phyloP scores from a whole-genome alignment of 2,113 vertebrate species.

The Muntiacus reevesi region DNA sequence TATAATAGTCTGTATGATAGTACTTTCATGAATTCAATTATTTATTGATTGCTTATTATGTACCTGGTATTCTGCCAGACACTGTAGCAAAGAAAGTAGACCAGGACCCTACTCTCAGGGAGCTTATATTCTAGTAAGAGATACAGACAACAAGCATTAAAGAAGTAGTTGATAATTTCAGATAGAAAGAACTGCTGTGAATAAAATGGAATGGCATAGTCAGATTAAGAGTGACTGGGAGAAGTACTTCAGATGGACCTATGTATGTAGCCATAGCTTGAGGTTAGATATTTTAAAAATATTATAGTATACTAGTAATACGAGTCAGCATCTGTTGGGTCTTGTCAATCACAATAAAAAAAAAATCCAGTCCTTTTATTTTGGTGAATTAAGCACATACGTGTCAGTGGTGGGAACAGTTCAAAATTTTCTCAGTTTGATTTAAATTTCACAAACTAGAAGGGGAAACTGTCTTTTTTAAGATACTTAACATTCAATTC shows the following conservation, averaged over 20 bases:
- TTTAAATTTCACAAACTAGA: background rate
- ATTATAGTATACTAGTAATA: background rate
- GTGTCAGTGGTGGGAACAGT: background rate
- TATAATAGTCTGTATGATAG: background rate
- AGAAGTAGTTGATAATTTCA: background rate
- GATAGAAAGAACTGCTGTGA: background rate
- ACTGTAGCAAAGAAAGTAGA: background rate
- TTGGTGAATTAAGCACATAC: background rate
- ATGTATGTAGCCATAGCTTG: background rate
- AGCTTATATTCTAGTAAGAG: constrained; percentile 12
- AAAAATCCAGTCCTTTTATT: background rate
- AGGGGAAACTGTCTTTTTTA: background rate
- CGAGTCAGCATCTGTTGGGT: background rate
- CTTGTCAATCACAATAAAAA: background rate
- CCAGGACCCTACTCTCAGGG: background rate
- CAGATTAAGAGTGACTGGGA: background rate
- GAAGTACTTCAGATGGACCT: background rate
- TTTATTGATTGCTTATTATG: background rate
- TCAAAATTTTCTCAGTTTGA: constrained; percentile 11
- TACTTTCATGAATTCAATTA: background rate
- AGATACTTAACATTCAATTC: background rate
- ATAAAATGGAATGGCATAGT: background rate
- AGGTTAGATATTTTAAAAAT: background rate
- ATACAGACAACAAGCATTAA: background rate
- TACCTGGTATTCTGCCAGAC: background rate